Conservation (phyloP, 2,113 vertebrate species). For the Corynorhinus townsendii region DNA sequence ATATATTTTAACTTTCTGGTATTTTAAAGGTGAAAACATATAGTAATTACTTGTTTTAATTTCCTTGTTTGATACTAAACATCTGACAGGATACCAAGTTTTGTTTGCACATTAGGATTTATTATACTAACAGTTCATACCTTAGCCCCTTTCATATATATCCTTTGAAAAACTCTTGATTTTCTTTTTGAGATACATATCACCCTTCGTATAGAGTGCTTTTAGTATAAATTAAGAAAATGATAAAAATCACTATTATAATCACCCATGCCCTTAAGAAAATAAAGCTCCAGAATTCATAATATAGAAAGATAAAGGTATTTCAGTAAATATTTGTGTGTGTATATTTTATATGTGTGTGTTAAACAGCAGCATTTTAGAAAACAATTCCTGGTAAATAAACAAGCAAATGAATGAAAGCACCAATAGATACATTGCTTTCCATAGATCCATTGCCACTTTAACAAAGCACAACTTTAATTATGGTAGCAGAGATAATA, state of each 20-base stretch:
- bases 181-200: constrained; percentile 68
- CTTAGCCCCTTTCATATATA: constrained; percentile 56
- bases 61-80: neutral
- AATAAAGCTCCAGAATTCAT: constrained; percentile 65
- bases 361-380: constrained; percentile 50
- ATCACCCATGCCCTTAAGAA: constrained; percentile 61
- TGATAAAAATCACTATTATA: constrained; percentile 64
- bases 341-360: neutral
- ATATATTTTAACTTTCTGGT: constrained; percentile 18
- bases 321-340: neutral
- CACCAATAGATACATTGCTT: constrained; percentile 41
- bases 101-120: constrained; percentile 46
- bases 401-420: constrained; percentile 46
- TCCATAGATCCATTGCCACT: neutral
- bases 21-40: constrained; percentile 48
- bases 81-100: neutral
- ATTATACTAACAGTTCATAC: constrained; percentile 46
- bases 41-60: constrained; percentile 19
- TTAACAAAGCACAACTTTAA: constrained; percentile 68
- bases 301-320: constrained; percentile 21
- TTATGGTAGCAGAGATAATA: constrained; percentile 71
- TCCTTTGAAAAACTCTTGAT: constrained; percentile 50
- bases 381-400: constrained; percentile 47
- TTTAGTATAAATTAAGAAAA: constrained; percentile 68
- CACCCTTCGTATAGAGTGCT: constrained; percentile 63